These are phyloP conservation scores for Drosophila quinaria DNA, from an alignment of 2,888 invertebrate genomes.

Conservation along the genomic window DNA sequence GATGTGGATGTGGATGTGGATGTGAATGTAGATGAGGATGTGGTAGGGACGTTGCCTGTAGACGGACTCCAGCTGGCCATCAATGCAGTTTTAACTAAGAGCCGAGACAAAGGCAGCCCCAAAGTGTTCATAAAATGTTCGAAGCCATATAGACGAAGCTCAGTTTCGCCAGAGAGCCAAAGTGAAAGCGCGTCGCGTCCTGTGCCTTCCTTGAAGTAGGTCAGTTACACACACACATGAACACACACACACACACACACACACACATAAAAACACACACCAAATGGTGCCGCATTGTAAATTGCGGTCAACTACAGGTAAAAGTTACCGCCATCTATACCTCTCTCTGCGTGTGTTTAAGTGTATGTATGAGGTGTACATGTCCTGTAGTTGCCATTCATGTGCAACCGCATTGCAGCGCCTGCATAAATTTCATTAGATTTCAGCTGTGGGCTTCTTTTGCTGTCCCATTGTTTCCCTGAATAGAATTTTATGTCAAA, in stretches of 20 bases:
- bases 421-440: constrained; percentile 80
- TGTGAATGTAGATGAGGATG: constrained; percentile 11
- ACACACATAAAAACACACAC: constrained; percentile 19
- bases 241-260: constrained; percentile 19
- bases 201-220: constrained; percentile 54
- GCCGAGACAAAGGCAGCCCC: constrained; percentile 72
- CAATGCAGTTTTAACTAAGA: constrained; percentile 71
- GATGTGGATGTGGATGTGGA: constrained; percentile 2
- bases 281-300: constrained; percentile 59
- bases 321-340: constrained; percentile 61
- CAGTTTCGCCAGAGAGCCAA: constrained; percentile 38
- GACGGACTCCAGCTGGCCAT: constrained; percentile 67
- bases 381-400: constrained; percentile 62
- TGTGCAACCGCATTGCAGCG: constrained; percentile 76
- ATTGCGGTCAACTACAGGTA: constrained; percentile 66
- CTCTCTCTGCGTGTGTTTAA: constrained; percentile 9
- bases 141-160: constrained; percentile 46
- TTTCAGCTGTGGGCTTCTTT: constrained; percentile 64
- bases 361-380: constrained; percentile 36
- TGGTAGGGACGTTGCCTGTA: constrained; percentile 6
- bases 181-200: constrained; percentile 52
- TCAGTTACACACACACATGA: constrained; percentile 39
- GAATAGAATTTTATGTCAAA: constrained; percentile 60
- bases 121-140: constrained; percentile 74
- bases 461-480: constrained; percentile 47